phyloP scores from a whole-genome alignment of 2,113 vertebrate genomes.

The Bambusicola thoracicus region DNA sequence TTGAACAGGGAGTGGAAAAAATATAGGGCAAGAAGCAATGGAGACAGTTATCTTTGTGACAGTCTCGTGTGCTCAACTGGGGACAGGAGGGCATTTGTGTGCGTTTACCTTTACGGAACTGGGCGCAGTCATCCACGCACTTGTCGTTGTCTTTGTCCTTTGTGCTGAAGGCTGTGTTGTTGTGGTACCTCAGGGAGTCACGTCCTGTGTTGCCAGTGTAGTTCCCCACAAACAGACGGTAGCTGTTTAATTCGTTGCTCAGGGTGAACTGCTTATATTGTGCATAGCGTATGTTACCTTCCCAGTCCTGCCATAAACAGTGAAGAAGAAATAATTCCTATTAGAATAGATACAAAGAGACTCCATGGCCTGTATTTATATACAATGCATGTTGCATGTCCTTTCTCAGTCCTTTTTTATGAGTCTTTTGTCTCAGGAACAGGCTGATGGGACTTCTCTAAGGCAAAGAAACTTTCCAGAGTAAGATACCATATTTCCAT shows the following conservation, averaged over 20 bases:
- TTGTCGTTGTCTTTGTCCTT: conserved; percentile 98
- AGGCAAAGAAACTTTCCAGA: not conserved
- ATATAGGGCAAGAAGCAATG: not conserved
- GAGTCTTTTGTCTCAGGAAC: not conserved
- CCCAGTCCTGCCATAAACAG: conserved; percentile 87
- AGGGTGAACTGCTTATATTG: conserved; percentile 89
- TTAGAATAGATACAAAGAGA: not conserved
- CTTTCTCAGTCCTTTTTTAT: not conserved
- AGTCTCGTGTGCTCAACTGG: rapidly evolving
- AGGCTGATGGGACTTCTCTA: not conserved
- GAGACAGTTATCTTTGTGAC: not conserved
- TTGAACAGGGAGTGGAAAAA: not conserved
- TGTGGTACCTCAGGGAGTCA: conserved; percentile 93
- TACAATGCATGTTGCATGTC: rapidly evolving
- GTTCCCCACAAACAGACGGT: conserved; percentile 89
- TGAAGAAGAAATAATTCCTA: not conserved
- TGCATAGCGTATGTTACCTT: conserved; percentile 83
- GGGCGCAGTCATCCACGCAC: conserved; percentile 92
- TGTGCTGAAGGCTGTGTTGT: conserved; percentile 99
- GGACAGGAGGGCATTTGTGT: rapidly evolving
- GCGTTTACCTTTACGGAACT: conserved; percentile 87
- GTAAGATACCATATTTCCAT: not conserved
- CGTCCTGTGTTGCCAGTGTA: conserved; percentile 87
- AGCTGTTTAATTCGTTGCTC: conserved; percentile 91
- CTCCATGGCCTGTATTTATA: rapidly evolving